Base-by-base conservation (phyloP, 2,113 vertebrate species). In the Talpa occidentalis region DNA sequence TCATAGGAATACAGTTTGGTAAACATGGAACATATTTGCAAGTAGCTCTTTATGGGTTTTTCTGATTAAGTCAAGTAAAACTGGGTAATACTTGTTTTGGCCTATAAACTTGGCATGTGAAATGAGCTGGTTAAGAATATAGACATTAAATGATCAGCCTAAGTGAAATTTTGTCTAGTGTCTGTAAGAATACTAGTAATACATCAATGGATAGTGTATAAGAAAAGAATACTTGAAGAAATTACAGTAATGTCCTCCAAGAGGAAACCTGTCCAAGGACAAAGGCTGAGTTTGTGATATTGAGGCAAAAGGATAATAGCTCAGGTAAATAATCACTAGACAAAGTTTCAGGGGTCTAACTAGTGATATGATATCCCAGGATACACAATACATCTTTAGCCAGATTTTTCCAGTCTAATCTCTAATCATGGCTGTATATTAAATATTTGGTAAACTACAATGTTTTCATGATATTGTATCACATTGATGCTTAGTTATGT, bases 111-210 rank as follows among this genome's bases (percentile, higher is more conserved):
- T 95, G 28, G 49, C 62, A 49, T 80, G n/a, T 87, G 52, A 90
- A 81, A 88, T 91, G 47, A 35, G 4, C 14, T 76, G 15, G 42
- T 86, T 88, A 92, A 84, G 10, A 95, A 40, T 40, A 40, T 40
- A 94, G 73, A 79, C 24, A 67, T 80, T 85, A 93, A 69, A 19
- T 92, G 26, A 79, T 92, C 17, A 67, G 37, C 22, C 90, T 93
- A 76, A 86, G 44, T 93, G 44, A 94, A 88, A 87, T 80, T 85
- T 66, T 70, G 56, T 88, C 22, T 91, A 87, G 77, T 59, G 42
- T 90, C 86, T 91, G 3, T 94, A 85, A 93, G 42, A 60, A 77
- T 90, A 24, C 17, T 81, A 94, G 26, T 91, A 88, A 44, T 56
- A 40, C 70, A 54, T 84, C 54, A 62, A 3, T 72, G 74, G 67